These are phyloP conservation scores for Sandelia bainsii DNA, from an alignment of 2,797 vertebrate genomes.

Conservation along the genomic window DNA sequence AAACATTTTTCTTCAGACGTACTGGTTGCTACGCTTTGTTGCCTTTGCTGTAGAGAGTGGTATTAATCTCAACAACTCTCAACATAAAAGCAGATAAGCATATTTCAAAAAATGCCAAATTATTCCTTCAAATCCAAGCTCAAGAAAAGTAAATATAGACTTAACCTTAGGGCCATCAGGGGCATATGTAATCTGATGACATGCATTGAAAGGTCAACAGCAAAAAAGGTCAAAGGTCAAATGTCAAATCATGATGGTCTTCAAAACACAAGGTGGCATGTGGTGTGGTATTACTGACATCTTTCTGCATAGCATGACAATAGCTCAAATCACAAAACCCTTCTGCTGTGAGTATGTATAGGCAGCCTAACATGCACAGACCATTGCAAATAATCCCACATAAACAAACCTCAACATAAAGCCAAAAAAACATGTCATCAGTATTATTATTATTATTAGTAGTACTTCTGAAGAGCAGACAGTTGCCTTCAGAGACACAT, in stretches of 20 bases:
- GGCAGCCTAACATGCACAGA: constrained; percentile 10
- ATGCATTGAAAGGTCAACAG: constrained; percentile 13
- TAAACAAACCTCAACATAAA: constrained; percentile 35
- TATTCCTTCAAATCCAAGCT: constrained; percentile 1
- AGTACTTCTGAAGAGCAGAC: constrained; percentile 31
- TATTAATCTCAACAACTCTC: not conserved
- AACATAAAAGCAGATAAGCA: not conserved
- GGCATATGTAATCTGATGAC: not conserved
- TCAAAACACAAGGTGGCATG: not conserved
- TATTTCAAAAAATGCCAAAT: not conserved
- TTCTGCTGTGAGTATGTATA: constrained; percentile 25
- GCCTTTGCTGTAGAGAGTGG: not conserved
- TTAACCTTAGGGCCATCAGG: not conserved
- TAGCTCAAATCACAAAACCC: not conserved
- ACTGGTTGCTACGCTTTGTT: not conserved
- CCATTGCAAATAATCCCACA: constrained; percentile 42
- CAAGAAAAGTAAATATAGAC: not conserved
- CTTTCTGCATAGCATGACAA: too few relatives aligned
- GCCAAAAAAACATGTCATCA: not conserved
- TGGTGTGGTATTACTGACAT: not conserved
- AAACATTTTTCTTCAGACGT: not conserved
- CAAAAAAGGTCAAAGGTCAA: not conserved
- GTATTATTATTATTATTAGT: not conserved
- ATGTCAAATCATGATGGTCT: constrained; percentile 1
- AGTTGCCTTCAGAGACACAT: constrained; percentile 22